phyloP scores from a whole-genome alignment of 1,140 invertebrate species.

The Drosophila azteca region DNA sequence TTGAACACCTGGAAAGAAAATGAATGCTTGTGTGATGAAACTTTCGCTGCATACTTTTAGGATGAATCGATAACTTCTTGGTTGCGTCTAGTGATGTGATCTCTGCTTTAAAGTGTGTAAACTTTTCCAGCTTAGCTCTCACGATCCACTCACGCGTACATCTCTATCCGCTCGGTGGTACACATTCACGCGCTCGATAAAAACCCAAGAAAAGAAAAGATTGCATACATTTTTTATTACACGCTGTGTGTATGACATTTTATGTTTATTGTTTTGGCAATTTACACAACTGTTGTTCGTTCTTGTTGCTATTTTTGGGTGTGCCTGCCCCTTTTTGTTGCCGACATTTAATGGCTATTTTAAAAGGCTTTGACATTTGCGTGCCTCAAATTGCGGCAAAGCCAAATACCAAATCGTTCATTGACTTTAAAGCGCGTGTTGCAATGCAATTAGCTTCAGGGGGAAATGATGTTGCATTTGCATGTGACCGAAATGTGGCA shows the following conservation, averaged over 20 bases:
- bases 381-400: conserved; percentile 38
- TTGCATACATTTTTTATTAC: conserved; percentile 37
- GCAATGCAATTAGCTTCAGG: conserved; percentile 68
- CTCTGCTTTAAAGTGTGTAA: no score
- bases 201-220: conserved; percentile 20
- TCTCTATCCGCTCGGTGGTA: no score
- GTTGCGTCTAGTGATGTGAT: no score
- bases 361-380: conserved; percentile 69
- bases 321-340: neutral
- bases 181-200: no score
- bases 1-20: no score
- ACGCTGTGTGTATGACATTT: conserved; percentile 45
- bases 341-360: conserved; percentile 41
- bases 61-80: no score
- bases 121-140: no score
- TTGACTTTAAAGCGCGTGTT: conserved; percentile 78
- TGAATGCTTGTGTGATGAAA: no score
- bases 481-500: conserved; percentile 49
- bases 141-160: no score
- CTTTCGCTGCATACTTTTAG: no score
- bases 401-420: conserved; percentile 58
- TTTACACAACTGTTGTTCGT: conserved; percentile 45
- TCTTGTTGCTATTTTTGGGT: conserved; percentile 8
- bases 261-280: conserved; percentile 47
- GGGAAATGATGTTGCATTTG: conserved; percentile 72